Evolutionary conservation across 1,140 invertebrate species (phyloP).

Genomic region (Habropoda laboriosa): DNA sequence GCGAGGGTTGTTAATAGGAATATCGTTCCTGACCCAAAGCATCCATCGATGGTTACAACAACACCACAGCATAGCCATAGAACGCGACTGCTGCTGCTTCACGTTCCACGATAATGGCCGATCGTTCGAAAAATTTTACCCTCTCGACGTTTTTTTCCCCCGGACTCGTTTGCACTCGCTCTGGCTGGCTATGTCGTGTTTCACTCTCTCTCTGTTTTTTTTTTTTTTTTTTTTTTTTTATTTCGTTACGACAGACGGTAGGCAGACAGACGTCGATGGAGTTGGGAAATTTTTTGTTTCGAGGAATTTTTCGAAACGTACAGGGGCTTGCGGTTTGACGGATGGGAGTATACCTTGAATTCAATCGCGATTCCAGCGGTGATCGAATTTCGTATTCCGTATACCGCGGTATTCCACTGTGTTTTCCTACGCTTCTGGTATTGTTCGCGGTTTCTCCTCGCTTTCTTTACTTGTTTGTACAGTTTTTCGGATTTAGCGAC

Average conservation of each 20-base stretch:
- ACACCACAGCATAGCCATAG: not conserved
- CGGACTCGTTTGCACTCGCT: no score
- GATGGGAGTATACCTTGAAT: not conserved
- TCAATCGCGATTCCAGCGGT: not conserved
- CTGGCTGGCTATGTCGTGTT: no score
- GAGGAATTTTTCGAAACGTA: not conserved
- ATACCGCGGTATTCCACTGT: not conserved
- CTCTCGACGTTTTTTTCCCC: no score
- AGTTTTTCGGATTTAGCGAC: no score
- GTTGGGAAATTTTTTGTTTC: not conserved
- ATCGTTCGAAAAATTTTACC: conserved; percentile 8
- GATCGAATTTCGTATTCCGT: not conserved
- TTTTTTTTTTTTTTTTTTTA: not conserved
- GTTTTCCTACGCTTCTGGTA: no score
- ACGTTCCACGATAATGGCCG: conserved; percentile 21
- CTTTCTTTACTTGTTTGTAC: no score
- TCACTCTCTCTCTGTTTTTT: no score
- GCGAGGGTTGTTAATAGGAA: conserved; percentile 20
- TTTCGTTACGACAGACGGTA: not conserved
- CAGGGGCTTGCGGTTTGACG: not conserved
- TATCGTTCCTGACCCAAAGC: conserved; percentile 1
- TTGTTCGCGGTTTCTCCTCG: no score
- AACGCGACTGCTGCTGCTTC: conserved; percentile 1
- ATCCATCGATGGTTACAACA: conserved; percentile 29
- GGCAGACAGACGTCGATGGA: not conserved